Percentiles rank a stretch among this genome's conserved stretches.
Conservation (phyloP, 2,888 invertebrate genomes). For the Ennomos erosarius region DNA sequence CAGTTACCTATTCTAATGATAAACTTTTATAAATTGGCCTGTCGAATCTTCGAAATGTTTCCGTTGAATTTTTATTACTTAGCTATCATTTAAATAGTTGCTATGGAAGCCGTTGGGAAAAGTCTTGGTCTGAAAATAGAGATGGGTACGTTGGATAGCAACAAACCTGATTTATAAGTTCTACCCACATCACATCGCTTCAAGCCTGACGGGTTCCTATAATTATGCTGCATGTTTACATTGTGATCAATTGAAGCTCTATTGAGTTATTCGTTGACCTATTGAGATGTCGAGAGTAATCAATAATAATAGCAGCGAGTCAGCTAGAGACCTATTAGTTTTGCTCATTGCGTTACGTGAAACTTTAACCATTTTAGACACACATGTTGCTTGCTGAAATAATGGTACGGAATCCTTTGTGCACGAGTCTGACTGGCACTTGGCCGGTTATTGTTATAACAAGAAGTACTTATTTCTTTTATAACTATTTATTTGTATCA, state of each 20-base stretch:
- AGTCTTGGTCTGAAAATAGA: conserved; percentile 59
- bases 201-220: conserved; percentile 16
- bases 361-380: too few species aligned
- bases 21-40: conserved; percentile 22
- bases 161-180: conserved; percentile 64
- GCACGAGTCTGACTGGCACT: too few species aligned
- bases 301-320: too few species aligned
- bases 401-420: too few species aligned
- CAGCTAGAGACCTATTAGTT: too few species aligned
- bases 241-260: conserved; percentile 9
- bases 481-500: too few species aligned
- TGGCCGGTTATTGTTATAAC: too few species aligned
- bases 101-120: conserved; percentile 46
- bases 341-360: too few species aligned
- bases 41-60: conserved; percentile 30
- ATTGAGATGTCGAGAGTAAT: background rate
- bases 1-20: background rate
- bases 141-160: conserved; percentile 46
- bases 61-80: conserved; percentile 34
- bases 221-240: conserved; percentile 2
- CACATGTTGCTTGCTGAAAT: too few species aligned
- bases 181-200: conserved; percentile 34
- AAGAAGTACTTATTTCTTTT: too few species aligned
- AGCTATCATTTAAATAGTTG: conserved; percentile 45
- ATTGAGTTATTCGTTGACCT: background rate